A percentile compares a stretch with the other conserved stretches of the same genome.
These are phyloP conservation scores for Hydropsyche tenuis DNA, from an alignment of 1,140 invertebrate genomes.

Conservation along the genomic window DNA sequence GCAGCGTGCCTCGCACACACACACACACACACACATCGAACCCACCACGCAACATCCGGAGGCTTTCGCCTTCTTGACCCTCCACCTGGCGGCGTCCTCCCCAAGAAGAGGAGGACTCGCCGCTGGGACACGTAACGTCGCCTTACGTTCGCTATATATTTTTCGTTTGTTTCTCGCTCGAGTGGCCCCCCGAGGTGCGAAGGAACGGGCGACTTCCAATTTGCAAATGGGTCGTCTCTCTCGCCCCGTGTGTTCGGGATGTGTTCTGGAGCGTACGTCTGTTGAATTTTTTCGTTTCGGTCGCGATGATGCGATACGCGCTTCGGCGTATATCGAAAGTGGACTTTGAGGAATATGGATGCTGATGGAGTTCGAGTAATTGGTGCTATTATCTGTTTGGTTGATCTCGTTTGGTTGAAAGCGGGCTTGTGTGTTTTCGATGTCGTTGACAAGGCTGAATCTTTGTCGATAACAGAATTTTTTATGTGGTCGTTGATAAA, in stretches of 20 bases:
- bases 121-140: constrained; percentile 32
- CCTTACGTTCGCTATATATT: constrained; percentile 38
- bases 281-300: constrained; percentile 4
- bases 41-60: neutral
- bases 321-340: no score
- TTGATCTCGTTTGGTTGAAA: no score
- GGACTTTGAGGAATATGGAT: no score
- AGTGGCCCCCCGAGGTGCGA: constrained; percentile 25
- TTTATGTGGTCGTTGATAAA: no score
- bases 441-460: no score
- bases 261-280: neutral
- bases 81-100: no score
- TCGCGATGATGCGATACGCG: constrained; percentile 13
- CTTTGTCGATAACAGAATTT: no score
- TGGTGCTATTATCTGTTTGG: no score
- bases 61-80: no score
- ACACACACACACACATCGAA: neutral
- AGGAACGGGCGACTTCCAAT: constrained; percentile 44
- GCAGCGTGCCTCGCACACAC: constrained; percentile 17
- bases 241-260: no score
- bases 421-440: no score
- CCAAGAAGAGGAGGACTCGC: constrained; percentile 5
- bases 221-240: constrained; percentile 43
- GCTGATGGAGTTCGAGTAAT: no score
- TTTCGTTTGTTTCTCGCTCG: constrained; percentile 38